Conservation (phyloP, 2,113 vertebrate species). For the Apteryx owenii region DNA sequence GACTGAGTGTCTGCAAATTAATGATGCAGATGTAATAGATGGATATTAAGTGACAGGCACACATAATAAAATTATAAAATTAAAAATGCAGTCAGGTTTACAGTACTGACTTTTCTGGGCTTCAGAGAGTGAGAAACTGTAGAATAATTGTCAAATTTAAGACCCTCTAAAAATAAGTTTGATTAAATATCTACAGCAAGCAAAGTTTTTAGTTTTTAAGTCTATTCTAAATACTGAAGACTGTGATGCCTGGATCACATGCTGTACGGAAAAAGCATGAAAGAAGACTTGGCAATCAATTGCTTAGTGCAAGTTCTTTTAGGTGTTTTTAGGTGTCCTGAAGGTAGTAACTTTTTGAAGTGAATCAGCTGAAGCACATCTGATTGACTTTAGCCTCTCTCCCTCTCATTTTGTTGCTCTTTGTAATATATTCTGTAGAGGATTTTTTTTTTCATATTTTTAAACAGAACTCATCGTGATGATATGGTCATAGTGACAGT, state of each 20-base stretch:
- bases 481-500: background rate
- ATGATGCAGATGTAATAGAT: background rate
- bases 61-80: background rate
- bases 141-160: background rate
- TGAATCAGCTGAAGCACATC: rapidly evolving
- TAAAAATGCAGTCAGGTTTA: background rate
- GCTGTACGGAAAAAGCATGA: background rate
- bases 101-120: background rate
- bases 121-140: background rate
- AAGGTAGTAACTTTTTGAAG: background rate
- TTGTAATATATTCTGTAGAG: background rate
- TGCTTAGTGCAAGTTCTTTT: background rate
- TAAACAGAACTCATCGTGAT: background rate
- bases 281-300: background rate
- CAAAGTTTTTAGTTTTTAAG: background rate
- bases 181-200: background rate
- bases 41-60: background rate
- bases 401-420: rapidly evolving
- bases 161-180: background rate
- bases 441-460: background rate
- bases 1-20: slow-evolving; percentile 18
- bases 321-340: background rate
- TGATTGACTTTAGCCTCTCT: background rate
- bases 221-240: background rate
- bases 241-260: background rate